Conservation (phyloP, 2,888 invertebrate genomes). For the Dugesia japonica region DNA sequence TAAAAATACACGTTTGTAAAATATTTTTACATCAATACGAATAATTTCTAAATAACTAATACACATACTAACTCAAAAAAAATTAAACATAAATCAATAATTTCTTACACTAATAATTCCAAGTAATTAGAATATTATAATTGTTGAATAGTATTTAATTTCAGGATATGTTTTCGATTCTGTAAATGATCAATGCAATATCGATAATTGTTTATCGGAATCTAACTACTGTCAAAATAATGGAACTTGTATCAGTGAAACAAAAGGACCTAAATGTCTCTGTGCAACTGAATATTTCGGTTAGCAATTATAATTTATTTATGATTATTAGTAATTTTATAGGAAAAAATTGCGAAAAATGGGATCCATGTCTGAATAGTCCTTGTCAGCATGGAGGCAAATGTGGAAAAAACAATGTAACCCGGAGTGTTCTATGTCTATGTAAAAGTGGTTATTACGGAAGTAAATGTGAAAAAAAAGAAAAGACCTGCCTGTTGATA, state of each 20-base stretch:
- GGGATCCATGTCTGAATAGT: neutral
- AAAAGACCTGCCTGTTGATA: neutral
- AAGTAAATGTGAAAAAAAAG: neutral
- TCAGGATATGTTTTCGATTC: neutral
- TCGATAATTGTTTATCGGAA: neutral
- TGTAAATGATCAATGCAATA: neutral
- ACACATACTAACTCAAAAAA: no score
- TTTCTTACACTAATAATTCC: no score
- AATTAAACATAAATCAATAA: no score
- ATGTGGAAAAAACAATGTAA: neutral
- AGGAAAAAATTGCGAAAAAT: neutral
- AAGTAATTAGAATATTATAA: no score
- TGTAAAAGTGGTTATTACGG: neutral
- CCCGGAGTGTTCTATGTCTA: neutral
- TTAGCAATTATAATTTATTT: neutral
- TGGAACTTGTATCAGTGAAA: constrained; percentile 15
- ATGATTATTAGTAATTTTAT: neutral
- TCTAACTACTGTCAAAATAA: constrained; percentile 5
- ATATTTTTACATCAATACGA: no score
- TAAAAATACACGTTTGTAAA: no score
- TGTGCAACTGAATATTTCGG: neutral
- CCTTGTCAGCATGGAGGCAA: neutral
- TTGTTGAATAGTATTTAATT: no score
- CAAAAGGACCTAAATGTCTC: neutral
- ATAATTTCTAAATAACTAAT: no score